These are phyloP conservation scores for Amphipoea oculea DNA, from an alignment of 2,888 invertebrate species.

Conservation along the genomic window DNA sequence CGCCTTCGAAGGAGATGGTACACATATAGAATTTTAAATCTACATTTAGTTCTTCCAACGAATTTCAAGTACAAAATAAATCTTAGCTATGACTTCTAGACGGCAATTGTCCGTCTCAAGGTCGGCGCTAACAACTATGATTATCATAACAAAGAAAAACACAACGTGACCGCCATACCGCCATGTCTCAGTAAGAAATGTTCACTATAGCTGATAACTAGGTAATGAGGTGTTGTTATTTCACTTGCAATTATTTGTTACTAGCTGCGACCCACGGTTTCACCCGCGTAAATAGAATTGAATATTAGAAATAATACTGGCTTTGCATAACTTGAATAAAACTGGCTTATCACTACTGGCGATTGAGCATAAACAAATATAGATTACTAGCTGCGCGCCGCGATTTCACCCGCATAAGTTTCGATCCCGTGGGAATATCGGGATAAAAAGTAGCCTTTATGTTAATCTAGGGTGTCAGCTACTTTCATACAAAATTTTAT, in stretches of 20 bases:
- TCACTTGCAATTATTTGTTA: neutral
- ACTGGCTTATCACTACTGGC: no score
- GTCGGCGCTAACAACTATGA: slow-evolving; percentile 48
- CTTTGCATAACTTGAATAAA: no score
- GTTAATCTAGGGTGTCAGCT: no score
- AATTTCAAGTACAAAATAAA: slow-evolving; percentile 28
- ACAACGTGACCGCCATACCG: slow-evolving; percentile 38
- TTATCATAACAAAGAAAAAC: slow-evolving; percentile 63
- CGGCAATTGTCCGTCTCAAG: slow-evolving; percentile 54
- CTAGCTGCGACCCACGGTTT: no score
- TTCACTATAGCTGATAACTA: slow-evolving; percentile 3
- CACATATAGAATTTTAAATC: slow-evolving; percentile 7
- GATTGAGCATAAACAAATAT: no score
- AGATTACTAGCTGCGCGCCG: no score
- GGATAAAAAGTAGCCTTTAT: no score
- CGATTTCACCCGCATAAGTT: no score
- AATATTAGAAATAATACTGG: no score
- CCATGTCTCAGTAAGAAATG: slow-evolving; percentile 38
- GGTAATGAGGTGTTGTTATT: slow-evolving; percentile 2
- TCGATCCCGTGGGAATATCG: no score
- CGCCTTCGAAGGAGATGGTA: slow-evolving; percentile 3
- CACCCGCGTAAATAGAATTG: no score
- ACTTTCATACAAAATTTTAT: no score
- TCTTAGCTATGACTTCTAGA: slow-evolving; percentile 39
- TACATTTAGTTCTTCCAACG: slow-evolving; percentile 14